These are phyloP conservation scores for Eristalinus sepulchralis DNA, from an alignment of 2,888 invertebrate genomes.

Conservation along the genomic window DNA sequence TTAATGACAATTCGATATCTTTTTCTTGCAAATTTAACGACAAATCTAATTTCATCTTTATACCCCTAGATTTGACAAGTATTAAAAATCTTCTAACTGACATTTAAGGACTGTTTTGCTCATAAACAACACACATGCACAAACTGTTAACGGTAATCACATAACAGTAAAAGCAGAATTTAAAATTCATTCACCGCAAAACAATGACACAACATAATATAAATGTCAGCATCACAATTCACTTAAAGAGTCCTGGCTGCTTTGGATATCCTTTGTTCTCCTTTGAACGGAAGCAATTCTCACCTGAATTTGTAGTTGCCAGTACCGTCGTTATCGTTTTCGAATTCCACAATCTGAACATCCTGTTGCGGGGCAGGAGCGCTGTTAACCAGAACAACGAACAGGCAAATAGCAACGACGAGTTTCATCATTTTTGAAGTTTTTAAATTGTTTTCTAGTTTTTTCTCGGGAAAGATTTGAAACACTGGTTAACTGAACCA, in stretches of 20 bases:
- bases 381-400: slow-evolving; percentile 71
- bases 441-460: slow-evolving; percentile 23
- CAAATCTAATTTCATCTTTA: background rate
- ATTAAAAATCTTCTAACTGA: background rate
- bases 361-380: slow-evolving; percentile 73
- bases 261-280: background rate
- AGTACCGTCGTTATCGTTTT: slow-evolving; percentile 73
- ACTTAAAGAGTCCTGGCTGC: background rate
- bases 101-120: background rate
- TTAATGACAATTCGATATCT: background rate
- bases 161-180: background rate
- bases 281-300: slow-evolving; percentile 36
- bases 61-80: background rate
- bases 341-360: slow-evolving; percentile 72
- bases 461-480: slow-evolving; percentile 3
- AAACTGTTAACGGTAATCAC: background rate
- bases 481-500: slow-evolving; percentile 58
- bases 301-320: slow-evolving; percentile 75
- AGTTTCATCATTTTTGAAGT: slow-evolving; percentile 72
- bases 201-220: background rate
- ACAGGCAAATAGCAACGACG: slow-evolving; percentile 69
- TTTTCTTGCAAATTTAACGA: background rate
- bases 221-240: background rate
- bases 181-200: background rate
- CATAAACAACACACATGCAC: background rate